Conservation (phyloP, 2,888 invertebrate genomes). For the Atherix ibis region DNA sequence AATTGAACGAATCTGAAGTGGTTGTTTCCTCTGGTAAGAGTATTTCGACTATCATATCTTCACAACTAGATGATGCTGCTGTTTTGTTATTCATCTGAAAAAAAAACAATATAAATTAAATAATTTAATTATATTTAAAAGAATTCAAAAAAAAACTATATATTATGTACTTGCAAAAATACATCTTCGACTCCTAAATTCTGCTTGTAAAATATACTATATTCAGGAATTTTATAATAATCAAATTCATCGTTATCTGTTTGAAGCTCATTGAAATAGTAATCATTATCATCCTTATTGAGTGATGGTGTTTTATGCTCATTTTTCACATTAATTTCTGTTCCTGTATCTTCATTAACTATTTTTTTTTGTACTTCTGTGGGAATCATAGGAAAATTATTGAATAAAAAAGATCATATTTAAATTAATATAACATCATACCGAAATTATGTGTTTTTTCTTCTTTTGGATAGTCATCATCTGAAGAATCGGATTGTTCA, state of each 20-base stretch:
- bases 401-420: slow-evolving; percentile 9
- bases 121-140: no score
- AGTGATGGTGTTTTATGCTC: slow-evolving; percentile 11
- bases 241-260: slow-evolving; percentile 40
- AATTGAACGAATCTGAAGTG: slow-evolving; percentile 49
- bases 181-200: slow-evolving; percentile 72
- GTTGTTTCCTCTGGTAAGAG: slow-evolving; percentile 56
- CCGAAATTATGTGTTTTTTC: background rate
- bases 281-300: no score
- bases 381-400: slow-evolving; percentile 22
- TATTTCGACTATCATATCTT: slow-evolving; percentile 67
- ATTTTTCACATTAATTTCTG: slow-evolving; percentile 15
- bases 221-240: slow-evolving; percentile 50
- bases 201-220: slow-evolving; percentile 72
- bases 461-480: slow-evolving; percentile 10
- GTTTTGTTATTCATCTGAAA: slow-evolving; percentile 65
- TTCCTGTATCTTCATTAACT: slow-evolving; percentile 14
- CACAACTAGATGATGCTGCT: slow-evolving; percentile 65
- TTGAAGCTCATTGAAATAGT: no score
- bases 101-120: no score
- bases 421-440: no score
- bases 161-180: slow-evolving; percentile 50
- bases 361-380: slow-evolving; percentile 8
- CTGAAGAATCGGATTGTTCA: slow-evolving; percentile 17
- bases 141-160: background rate